Percentiles rank a stretch among this genome's conserved stretches.
Conservation (phyloP, 2,888 invertebrate species). For the Unio delphinus region DNA sequence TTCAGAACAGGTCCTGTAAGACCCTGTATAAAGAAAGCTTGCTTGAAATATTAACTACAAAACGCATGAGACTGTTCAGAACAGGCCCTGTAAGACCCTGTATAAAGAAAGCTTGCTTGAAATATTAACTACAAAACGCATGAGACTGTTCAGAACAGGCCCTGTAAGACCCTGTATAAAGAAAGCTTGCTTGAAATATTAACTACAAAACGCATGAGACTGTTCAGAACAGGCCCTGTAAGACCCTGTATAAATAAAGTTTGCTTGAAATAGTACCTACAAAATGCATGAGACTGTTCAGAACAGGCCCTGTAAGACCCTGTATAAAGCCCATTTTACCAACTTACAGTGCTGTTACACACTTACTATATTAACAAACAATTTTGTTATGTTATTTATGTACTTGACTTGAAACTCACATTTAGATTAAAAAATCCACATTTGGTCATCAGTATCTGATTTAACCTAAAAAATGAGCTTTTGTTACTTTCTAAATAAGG, state of each 20-base stretch:
- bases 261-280: not conserved
- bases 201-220: not conserved
- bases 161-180: conserved; percentile 7
- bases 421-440: not conserved
- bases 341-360: too few species aligned
- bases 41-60: too few species aligned
- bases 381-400: not conserved
- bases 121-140: not conserved
- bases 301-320: not conserved
- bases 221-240: not conserved
- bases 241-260: not conserved
- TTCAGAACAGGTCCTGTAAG: too few species aligned
- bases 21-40: not conserved
- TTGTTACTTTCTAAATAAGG: too few species aligned
- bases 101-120: conserved; percentile 11
- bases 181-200: conserved; percentile 4
- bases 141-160: too few species aligned
- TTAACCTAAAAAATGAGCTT: too few species aligned
- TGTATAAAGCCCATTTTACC: not conserved
- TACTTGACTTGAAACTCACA: not conserved
- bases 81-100: not conserved
- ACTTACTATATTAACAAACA: too few species aligned
- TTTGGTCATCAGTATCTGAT: not conserved
- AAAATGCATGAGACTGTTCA: not conserved
- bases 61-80: too few species aligned